phyloP scores from a whole-genome alignment of 2,888 invertebrate genomes.

The Torymus auratus region DNA sequence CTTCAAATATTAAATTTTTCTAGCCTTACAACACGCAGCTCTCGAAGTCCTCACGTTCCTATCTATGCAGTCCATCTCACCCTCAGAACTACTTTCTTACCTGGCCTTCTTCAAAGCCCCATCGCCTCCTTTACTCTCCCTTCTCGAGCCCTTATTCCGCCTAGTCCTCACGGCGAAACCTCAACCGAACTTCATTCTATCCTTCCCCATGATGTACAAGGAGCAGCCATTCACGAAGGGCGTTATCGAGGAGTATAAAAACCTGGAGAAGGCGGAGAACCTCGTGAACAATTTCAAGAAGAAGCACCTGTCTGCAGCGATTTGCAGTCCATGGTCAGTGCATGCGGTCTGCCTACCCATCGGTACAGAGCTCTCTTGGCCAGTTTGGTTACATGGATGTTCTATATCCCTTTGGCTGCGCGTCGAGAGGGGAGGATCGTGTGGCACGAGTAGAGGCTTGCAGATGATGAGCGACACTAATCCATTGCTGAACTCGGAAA shows the following conservation, averaged over 20 bases:
- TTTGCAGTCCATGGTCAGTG: slow-evolving; percentile 75
- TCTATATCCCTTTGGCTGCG: slow-evolving; percentile 80
- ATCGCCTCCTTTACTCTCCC: slow-evolving; percentile 79
- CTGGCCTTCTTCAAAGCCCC: slow-evolving; percentile 80
- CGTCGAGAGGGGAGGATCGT: slow-evolving; percentile 72
- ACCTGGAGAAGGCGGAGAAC: slow-evolving; percentile 71
- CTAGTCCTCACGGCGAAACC: slow-evolving; percentile 78
- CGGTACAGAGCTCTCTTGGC: slow-evolving; percentile 77
- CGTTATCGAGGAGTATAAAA: slow-evolving; percentile 64
- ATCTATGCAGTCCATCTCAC: slow-evolving; percentile 78
- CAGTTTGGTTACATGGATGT: slow-evolving; percentile 82
- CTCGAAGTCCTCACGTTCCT: slow-evolving; percentile 81
- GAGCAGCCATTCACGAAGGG: not conserved
- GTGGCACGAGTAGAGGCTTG: slow-evolving; percentile 59
- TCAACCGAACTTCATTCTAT: slow-evolving; percentile 80
- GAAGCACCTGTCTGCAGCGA: slow-evolving; percentile 70
- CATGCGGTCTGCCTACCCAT: slow-evolving; percentile 73
- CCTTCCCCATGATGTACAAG: slow-evolving; percentile 76
- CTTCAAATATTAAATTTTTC: slow-evolving; percentile 28
- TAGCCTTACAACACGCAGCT: slow-evolving; percentile 83
- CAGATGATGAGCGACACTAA: slow-evolving; percentile 61
- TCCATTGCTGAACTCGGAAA: slow-evolving; percentile 68
- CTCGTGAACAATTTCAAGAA: slow-evolving; percentile 73
- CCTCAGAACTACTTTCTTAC: slow-evolving; percentile 80
- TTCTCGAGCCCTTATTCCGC: slow-evolving; percentile 78